Conservation (phyloP, 2,113 vertebrate genomes). For the Columba janthina region DNA sequence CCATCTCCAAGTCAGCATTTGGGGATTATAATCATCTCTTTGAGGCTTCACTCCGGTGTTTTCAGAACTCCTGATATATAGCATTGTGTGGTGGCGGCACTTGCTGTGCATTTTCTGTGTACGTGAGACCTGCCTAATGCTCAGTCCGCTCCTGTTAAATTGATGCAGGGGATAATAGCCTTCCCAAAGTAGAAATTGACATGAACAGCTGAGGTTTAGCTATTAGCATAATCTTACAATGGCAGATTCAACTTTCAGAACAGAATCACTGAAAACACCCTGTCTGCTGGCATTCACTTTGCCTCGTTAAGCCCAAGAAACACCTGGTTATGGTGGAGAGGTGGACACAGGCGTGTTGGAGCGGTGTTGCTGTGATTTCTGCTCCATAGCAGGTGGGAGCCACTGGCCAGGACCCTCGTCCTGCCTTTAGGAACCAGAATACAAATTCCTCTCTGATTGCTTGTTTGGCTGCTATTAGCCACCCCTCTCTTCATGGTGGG, state of each 20-base stretch:
- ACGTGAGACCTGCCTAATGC: fast-evolving
- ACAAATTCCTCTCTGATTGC: background rate
- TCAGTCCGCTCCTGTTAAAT: background rate
- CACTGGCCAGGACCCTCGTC: background rate
- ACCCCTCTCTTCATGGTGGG: background rate
- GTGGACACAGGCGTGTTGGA: background rate
- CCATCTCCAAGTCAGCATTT: background rate
- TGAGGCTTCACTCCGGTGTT: background rate
- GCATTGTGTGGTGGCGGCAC: background rate
- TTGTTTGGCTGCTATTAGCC: background rate
- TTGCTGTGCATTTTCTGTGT: background rate
- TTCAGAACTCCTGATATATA: background rate
- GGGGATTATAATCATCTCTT: slow-evolving; percentile 12
- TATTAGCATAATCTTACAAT: slow-evolving; percentile 31
- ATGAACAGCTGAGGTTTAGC: background rate
- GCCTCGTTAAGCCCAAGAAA: background rate
- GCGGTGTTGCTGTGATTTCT: background rate
- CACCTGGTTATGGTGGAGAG: fast-evolving
- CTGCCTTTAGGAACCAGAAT: background rate
- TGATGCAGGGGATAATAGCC: background rate
- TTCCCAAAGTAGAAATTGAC: background rate
- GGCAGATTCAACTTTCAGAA: slow-evolving; percentile 25
- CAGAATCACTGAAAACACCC: background rate
- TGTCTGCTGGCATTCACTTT: background rate
- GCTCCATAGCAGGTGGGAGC: background rate